Base-by-base conservation (phyloP, 2,888 invertebrate species). In the Drosophila seclusa region DNA sequence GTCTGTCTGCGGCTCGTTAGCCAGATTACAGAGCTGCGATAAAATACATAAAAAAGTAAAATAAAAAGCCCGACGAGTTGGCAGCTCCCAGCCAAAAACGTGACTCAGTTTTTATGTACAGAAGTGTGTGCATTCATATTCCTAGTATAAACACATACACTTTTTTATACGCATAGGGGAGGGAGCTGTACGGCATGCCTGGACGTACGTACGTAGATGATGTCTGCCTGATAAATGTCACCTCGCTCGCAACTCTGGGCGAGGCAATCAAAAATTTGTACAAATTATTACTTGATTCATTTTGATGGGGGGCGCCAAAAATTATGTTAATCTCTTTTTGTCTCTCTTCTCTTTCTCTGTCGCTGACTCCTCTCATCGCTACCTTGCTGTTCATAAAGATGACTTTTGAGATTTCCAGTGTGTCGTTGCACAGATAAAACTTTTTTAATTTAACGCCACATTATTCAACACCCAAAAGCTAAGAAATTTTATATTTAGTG, bases 241-340 rank as follows among this genome's bases (percentile, higher is more conserved):
- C 76, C 68, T 84, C 68, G 53, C 59, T 57, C 29, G 54, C 18
- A 29, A n/a, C 63, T 48, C 65, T 68, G 81, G 85, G 83, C 80
- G 83, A 73, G 88, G 82, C 88, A 76, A 80, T 80, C 72, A 84
- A 77, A 86, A 77, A 81, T 82, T 68, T 83, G 74, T 68, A 85
- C 83, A 85, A 82, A 85, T 81, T 87, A 81, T 67, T 67, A 40
- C 82, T 77, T 48, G 67, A 68, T 78, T 60, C 59, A 63, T 69
- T 75, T 67, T 65, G 4, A 58, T 68, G 75, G 55, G 78, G 31
- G 31, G 83, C 80, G 86, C 86, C 81, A 76, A 88, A 45, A 87
- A 77, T 70, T 62, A 73, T 88, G 66, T 73, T 80, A 80, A 86
- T 64, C 61, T 42, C 24, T 42, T 59, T 29, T 21, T 16, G 32